These are phyloP conservation scores for Lerema accius DNA, from an alignment of 1,140 invertebrate species.

Conservation along the genomic window DNA sequence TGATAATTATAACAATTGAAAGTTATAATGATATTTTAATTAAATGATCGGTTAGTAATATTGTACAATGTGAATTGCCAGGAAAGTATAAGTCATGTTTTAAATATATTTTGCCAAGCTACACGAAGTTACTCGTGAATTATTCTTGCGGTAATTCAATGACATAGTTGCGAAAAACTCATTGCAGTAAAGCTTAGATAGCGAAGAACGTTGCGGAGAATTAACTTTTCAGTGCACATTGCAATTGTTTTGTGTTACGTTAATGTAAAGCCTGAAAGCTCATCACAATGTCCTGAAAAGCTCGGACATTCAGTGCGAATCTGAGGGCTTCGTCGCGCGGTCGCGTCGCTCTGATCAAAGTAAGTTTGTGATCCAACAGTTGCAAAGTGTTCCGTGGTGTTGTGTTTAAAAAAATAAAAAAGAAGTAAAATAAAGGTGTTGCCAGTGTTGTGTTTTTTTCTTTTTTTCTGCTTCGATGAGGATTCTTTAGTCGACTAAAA, in stretches of 20 bases:
- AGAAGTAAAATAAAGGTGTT: background rate
- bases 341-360: background rate
- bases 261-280: background rate
- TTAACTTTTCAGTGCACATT: background rate
- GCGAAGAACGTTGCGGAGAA: no score
- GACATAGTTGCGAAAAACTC: no score
- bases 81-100: no score
- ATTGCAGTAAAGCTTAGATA: no score
- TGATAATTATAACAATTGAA: no score
- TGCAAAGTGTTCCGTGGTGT: constrained; percentile 2
- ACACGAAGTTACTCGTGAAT: no score
- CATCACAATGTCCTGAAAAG: background rate
- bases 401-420: constrained; percentile 1
- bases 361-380: background rate
- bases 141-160: no score
- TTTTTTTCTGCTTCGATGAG: background rate
- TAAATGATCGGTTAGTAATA: no score
- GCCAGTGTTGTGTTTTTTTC: background rate
- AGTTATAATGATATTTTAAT: no score
- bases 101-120: no score
- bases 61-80: no score
- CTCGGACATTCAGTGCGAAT: background rate
- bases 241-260: background rate
- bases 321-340: background rate
- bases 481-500: background rate